Percentiles rank a stretch among this genome's conserved stretches.
Conservation (phyloP, 1,140 invertebrate species). For the Drosophila parvula region DNA sequence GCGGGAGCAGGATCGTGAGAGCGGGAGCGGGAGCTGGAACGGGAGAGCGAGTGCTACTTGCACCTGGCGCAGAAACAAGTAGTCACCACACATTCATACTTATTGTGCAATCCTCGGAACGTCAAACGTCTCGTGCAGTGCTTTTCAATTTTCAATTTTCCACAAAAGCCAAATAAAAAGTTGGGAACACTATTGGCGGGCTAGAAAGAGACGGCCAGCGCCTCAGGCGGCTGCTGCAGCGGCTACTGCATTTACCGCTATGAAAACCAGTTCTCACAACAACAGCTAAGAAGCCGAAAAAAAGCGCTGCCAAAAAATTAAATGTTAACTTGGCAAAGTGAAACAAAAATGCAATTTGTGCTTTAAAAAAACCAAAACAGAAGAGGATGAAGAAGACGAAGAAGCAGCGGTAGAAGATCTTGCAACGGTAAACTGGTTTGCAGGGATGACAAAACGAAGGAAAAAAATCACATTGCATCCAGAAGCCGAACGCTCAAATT, state of each 20-base stretch:
- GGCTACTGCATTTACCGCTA: conserved; percentile 29
- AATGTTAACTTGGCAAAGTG: conserved; percentile 45
- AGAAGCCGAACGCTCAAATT: conserved; percentile 25
- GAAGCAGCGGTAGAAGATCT: conserved; percentile 26
- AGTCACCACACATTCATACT: conserved; percentile 10
- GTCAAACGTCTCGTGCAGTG: conserved; percentile 66
- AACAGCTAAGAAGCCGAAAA: conserved; percentile 18
- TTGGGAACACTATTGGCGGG: conserved; percentile 53
- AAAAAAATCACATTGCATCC: conserved; percentile 16
- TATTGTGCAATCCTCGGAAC: conserved; percentile 62
- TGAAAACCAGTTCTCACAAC: conserved; percentile 62
- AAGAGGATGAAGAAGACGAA: background rate
- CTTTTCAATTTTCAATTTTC: conserved; percentile 70
- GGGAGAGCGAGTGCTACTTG: conserved; percentile 10
- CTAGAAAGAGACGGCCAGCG: conserved; percentile 30
- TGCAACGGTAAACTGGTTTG: conserved; percentile 45
- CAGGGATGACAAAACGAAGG: conserved; percentile 24
- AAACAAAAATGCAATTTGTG: conserved; percentile 42
- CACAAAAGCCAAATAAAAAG: conserved; percentile 70
- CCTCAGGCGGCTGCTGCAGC: conserved; percentile 14
- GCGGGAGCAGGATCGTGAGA: too few species aligned
- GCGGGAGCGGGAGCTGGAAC: background rate
- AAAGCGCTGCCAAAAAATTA: conserved; percentile 48
- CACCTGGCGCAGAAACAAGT: conserved; percentile 38
- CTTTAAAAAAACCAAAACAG: conserved; percentile 8